Evolutionary conservation across 2,113 vertebrate species (phyloP).

Genomic region (Nothoprocta pentlandii): DNA sequence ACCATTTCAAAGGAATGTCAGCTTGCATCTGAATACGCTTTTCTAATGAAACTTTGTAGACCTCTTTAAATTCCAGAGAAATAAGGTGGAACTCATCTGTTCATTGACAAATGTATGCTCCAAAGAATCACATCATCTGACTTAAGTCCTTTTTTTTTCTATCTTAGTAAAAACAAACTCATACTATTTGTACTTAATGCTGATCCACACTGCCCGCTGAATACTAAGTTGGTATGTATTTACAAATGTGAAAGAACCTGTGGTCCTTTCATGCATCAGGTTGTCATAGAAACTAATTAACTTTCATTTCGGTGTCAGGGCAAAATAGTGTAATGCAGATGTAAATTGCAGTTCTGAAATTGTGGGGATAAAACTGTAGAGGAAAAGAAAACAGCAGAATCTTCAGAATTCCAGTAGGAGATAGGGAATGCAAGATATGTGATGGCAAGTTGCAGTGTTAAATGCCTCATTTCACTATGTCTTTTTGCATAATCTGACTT

Average conservation of each 20-base stretch:
- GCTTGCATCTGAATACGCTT: background rate
- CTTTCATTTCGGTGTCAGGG: constrained; percentile 80
- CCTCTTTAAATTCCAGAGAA: constrained; percentile 22
- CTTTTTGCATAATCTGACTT: constrained; percentile 51
- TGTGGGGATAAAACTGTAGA: constrained; percentile 58
- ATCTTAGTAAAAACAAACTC: constrained; percentile 75
- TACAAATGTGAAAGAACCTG: constrained; percentile 76
- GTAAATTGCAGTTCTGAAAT: constrained; percentile 78
- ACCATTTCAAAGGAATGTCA: background rate
- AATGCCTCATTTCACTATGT: constrained; percentile 49
- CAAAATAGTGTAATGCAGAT: constrained; percentile 73
- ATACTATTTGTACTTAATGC: constrained; percentile 73
- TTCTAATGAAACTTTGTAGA: constrained; percentile 37
- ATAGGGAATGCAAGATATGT: constrained; percentile 9
- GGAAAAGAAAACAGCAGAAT: constrained; percentile 52
- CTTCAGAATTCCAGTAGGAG: constrained; percentile 70
- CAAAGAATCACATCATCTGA: constrained; percentile 65
- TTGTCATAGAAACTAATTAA: constrained; percentile 85
- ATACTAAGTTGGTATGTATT: constrained; percentile 79
- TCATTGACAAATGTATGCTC: constrained; percentile 52
- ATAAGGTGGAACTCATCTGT: constrained; percentile 58
- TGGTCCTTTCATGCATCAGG: constrained; percentile 79
- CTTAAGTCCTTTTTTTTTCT: constrained; percentile 66
- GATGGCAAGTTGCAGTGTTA: constrained; percentile 46
- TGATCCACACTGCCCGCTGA: constrained; percentile 66